These are phyloP conservation scores for Tenebrosternarchus preto DNA, from an alignment of 2,113 vertebrate genomes.

Conservation along the genomic window DNA sequence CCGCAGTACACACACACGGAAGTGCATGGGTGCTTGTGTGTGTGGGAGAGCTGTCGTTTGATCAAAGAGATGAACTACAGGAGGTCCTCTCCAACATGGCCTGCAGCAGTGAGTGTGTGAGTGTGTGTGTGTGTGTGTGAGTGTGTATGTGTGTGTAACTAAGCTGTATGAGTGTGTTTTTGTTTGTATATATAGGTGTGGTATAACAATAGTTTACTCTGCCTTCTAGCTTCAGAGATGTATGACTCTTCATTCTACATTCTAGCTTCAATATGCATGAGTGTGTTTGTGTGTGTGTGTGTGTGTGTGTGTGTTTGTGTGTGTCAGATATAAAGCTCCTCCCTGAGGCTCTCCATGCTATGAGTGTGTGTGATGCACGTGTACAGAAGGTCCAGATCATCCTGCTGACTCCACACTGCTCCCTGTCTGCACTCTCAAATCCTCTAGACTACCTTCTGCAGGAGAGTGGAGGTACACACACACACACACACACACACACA, in stretches of 20 bases:
- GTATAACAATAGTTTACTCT: background rate
- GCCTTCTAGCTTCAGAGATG: background rate
- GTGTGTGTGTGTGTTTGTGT: conserved; percentile 22
- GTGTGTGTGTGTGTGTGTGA: conserved; percentile 11
- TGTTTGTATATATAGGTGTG: conserved; percentile 46
- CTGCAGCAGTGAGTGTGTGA: conserved; percentile 82
- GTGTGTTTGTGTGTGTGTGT: conserved; percentile 8
- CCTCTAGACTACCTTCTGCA: conserved; percentile 86
- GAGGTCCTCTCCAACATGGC: conserved; percentile 73
- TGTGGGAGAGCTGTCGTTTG: conserved; percentile 67
- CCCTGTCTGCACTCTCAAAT: conserved; percentile 82
- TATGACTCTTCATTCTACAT: background rate
- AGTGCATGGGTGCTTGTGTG: conserved; percentile 77
- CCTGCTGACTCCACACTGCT: conserved; percentile 84
- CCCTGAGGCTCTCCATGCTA: conserved; percentile 73
- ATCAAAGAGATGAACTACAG: conserved; percentile 74
- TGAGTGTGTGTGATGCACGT: conserved; percentile 69
- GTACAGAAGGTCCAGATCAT: conserved; percentile 79
- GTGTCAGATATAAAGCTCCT: conserved; percentile 83
- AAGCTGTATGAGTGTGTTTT: conserved; percentile 55
- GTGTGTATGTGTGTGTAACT: conserved; percentile 6
- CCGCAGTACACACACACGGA: conserved; percentile 16
- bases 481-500: conserved; percentile 1
- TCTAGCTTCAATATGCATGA: background rate
- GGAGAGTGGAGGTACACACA: conserved; percentile 81